Evolutionary conservation across 2,113 vertebrate genomes (phyloP).

Genomic region (Pungitius pungitius): DNA sequence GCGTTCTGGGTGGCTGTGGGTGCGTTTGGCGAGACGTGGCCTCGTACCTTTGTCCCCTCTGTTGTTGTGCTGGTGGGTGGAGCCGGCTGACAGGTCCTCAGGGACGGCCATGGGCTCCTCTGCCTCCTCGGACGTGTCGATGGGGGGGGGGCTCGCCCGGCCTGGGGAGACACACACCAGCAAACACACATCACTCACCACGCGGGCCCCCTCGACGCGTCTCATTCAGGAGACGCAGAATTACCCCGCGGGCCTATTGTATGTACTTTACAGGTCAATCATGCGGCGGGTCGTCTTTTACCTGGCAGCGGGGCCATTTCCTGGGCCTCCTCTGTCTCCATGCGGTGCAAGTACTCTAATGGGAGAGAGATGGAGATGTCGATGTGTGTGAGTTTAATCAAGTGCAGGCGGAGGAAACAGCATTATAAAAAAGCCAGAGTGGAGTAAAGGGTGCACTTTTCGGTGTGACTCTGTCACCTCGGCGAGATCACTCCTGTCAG

Average conservation of each 20-base stretch:
- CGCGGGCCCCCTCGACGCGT: constrained; percentile 9
- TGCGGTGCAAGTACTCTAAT: constrained; percentile 92
- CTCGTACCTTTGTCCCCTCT: constrained; percentile 86
- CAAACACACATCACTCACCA: constrained; percentile 58
- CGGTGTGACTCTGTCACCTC: constrained; percentile 80
- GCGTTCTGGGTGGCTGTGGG: constrained; percentile 23
- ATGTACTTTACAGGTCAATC: constrained; percentile 59
- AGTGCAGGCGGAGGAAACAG: constrained; percentile 68
- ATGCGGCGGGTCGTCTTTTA: constrained; percentile 78
- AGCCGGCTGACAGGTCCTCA: constrained; percentile 94
- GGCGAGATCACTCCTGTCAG: constrained; percentile 84
- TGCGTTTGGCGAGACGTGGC: constrained; percentile 54
- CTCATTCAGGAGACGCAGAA: constrained; percentile 53
- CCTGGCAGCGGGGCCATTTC: constrained; percentile 98
- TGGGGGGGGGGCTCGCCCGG: constrained; percentile 89
- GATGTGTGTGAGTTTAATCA: constrained; percentile 80
- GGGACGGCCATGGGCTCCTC: constrained; percentile 98
- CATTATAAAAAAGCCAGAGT: constrained; percentile 65
- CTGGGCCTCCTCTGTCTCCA: constrained; percentile 96
- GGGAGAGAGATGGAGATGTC: constrained; percentile 70
- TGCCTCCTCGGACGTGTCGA: constrained; percentile 87
- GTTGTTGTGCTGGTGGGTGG: constrained; percentile 86
- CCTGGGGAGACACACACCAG: constrained; percentile 77
- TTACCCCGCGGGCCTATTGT: constrained; percentile 60
- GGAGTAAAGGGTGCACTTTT: constrained; percentile 78